Base-by-base conservation (phyloP, 1,140 invertebrate genomes). In the Glossosoma conforme region DNA sequence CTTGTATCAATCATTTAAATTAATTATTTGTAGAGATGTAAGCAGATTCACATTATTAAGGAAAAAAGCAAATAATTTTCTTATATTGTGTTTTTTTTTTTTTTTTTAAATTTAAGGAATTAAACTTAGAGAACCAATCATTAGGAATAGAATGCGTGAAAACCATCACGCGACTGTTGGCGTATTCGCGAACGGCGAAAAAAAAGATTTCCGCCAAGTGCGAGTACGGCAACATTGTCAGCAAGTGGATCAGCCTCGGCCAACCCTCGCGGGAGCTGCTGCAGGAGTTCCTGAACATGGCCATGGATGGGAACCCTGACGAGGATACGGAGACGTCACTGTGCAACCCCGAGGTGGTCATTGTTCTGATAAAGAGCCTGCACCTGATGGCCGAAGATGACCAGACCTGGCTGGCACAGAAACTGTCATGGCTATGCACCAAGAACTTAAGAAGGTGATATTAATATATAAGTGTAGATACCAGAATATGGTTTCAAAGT, bases 381-480 rank as follows among this genome's bases (percentile, higher is more conserved):
- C 40, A 52, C 40, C 9, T 64, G n/a, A 63, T 76, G 17, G 59
- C 64, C 21, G 67, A 66, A 15, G 61, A 60, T 2, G 65, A 71
- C 24, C 74, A 75, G 50, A 41, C 62, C 28, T 73, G 69, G 65
- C 54, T 77, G 6, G 64, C 69, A 28, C 58, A 58, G 10, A 52
- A 62, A 37, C 56, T 76, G 33, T 60, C 67, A 17, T 62, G 65
- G 38, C 61, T 72, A 20, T 76, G 74, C 59, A 68, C 66, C 0
- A 60, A 62, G 19, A 69, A 65, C 60, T 67, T 73, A 36, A 62
- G 62, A 58, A 74, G 70, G 72, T 74, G 40, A 60, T 55, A 44
- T 40, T 9, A 9, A 11, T 40, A 22, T 17, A 38, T 50, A 14
- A 18, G 37, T 40, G 8, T 28, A n/a, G 24, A 28, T 28, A 28